Percentiles rank a stretch among this genome's conserved stretches.
phyloP scores from a whole-genome alignment of 1,140 invertebrate species.

The Aphaenogaster ashmeadi region DNA sequence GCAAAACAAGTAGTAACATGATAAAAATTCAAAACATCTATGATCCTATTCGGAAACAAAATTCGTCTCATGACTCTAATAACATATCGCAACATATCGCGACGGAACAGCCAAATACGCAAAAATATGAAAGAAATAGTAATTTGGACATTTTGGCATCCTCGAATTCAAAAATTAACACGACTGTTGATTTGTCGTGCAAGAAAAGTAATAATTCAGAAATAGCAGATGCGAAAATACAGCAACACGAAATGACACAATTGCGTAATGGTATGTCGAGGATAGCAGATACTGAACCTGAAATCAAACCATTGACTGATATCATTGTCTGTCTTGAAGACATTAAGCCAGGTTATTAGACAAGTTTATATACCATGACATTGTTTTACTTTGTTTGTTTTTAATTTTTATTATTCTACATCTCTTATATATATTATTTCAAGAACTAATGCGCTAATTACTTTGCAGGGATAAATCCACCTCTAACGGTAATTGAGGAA shows the following conservation, averaged over 20 bases:
- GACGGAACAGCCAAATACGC: conserved; percentile 21
- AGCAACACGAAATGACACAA: conserved; percentile 5
- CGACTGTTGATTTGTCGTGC: conserved; percentile 11
- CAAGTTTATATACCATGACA: conserved; percentile 12
- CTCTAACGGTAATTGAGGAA: conserved; percentile 91
- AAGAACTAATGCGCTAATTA: neutral
- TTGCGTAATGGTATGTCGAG: conserved; percentile 17
- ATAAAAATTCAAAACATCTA: neutral
- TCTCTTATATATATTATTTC: neutral
- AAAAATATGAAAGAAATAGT: conserved; percentile 37
- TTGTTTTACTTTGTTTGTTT: neutral
- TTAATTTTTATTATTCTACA: neutral
- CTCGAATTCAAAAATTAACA: conserved; percentile 43
- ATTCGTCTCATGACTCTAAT: conserved; percentile 13
- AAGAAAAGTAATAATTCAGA: conserved; percentile 42
- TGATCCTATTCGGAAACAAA: conserved; percentile 37
- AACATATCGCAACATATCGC: conserved; percentile 5
- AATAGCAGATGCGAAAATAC: conserved; percentile 3
- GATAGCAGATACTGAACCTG: conserved; percentile 60
- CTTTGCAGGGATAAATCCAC: conserved; percentile 87
- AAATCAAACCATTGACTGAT: conserved; percentile 90
- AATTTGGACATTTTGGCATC: conserved; percentile 36
- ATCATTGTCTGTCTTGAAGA: conserved; percentile 92
- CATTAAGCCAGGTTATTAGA: conserved; percentile 90
- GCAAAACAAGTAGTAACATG: conserved; percentile 24